These are phyloP conservation scores for Coelopa pilipes DNA, from an alignment of 2,888 invertebrate genomes.

Conservation along the genomic window DNA sequence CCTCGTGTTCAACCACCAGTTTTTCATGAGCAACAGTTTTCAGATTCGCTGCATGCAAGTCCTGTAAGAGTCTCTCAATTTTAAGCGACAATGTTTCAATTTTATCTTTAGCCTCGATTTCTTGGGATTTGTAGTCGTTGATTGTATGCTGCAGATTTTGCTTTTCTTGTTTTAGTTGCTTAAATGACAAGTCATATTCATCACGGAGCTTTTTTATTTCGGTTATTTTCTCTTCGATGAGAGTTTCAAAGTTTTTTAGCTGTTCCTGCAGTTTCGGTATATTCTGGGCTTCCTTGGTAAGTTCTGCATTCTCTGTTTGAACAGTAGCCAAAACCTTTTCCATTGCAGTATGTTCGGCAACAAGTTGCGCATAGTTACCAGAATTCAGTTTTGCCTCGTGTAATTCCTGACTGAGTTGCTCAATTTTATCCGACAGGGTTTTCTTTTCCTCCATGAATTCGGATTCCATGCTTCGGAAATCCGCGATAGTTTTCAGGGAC, in stretches of 20 bases:
- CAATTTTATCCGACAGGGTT: no score
- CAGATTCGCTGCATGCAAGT: slow-evolving; percentile 37
- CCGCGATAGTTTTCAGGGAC: no score
- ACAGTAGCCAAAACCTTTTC: not conserved
- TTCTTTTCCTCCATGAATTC: no score
- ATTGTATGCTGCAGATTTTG: slow-evolving; percentile 7
- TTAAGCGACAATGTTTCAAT: slow-evolving; percentile 41
- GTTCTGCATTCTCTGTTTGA: not conserved
- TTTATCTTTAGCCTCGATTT: slow-evolving; percentile 19
- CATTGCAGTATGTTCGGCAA: slow-evolving; percentile 2
- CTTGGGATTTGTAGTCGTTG: slow-evolving; percentile 14
- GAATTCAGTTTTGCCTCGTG: no score
- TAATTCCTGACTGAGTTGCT: no score
- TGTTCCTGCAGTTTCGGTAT: not conserved
- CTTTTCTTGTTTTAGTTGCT: not conserved
- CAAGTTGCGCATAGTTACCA: not conserved
- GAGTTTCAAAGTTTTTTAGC: not conserved
- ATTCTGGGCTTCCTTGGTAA: not conserved
- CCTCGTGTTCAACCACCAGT: slow-evolving; percentile 38
- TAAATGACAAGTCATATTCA: not conserved
- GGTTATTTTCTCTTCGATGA: slow-evolving; percentile 36
- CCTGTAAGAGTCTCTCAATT: slow-evolving; percentile 38
- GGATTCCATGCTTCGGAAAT: no score
- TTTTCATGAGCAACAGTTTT: slow-evolving; percentile 35
- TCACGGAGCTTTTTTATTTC: not conserved